Base-by-base conservation (phyloP, 2,113 vertebrate species). In the rat (Rattus norvegicus) region DNA sequence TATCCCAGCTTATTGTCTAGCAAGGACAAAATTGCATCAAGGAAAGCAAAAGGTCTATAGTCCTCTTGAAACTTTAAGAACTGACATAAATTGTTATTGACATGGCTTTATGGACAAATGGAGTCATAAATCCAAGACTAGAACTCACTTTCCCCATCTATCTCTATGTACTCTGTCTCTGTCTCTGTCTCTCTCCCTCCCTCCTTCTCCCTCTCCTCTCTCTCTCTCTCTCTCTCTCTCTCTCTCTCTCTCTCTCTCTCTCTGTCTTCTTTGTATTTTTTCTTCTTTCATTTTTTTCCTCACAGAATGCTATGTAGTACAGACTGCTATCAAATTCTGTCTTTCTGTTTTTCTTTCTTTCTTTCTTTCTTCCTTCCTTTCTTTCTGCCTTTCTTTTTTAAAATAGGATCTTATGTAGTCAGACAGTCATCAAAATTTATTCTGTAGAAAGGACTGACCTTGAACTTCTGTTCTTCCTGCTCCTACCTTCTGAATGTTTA, bases 51-150 rank as follows among this genome's bases (percentile, higher is more conserved):
- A 88, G 43, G 54, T 91, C 26, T 79, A 24, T 87, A 69, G 14
- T n/a, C 24, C 47, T 94, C 83, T 81, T 88, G 83, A 52, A 75
- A 17, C 10, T 24, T 26, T 93, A 89, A 56, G 39, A 94, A 75
- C 26, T 90, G 88, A 11, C 47, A 83, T 63, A 63, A 2, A 19
- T 24, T 43, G 52, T 39, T 90, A 59, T 28, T 84, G 77, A 92
- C 26, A 36, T 24, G 91, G 14, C 8, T 33, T 69, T 36, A n/a
- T 72, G 76, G 91, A 54, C 36, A 83, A 63, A 93, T 8, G n/a
- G 14, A 88, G 56, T 65, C 28, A 33, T 49, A 61, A 56, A 90
- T 77, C 89, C 43, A 39, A 84, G 16, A 95, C 33, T 12, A 96
- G 28, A 52, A 47, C 2, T 49, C 39, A 69, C 1, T 72, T 43